These are phyloP conservation scores for Vireo griseus DNA, from an alignment of 2,797 vertebrate species.

Conservation along the genomic window DNA sequence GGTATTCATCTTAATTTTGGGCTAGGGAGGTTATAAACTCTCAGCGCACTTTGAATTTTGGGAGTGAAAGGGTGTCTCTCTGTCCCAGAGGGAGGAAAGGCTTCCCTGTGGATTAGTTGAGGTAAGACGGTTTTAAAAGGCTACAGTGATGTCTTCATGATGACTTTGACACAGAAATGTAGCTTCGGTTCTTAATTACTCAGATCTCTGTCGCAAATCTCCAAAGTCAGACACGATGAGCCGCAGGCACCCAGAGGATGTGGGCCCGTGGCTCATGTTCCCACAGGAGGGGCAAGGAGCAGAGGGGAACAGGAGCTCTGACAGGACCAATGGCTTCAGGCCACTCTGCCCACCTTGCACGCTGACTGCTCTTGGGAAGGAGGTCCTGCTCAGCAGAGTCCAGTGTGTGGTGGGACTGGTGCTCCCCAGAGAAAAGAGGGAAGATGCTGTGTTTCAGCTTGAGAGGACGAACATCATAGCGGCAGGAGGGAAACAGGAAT, in stretches of 20 bases:
- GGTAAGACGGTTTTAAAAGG: neutral
- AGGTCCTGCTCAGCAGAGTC: neutral
- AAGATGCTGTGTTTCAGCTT: neutral
- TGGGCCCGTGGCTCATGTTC: neutral
- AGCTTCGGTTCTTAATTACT: conserved; percentile 13
- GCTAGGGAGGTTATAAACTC: neutral
- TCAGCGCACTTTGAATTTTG: neutral
- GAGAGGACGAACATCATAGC: neutral
- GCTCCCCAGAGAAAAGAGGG: neutral
- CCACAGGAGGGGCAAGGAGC: neutral
- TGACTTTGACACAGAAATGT: conserved; percentile 6
- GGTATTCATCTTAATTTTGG: neutral
- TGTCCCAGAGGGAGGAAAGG: neutral
- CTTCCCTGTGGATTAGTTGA: neutral
- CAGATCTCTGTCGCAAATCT: neutral
- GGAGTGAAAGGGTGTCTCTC: neutral
- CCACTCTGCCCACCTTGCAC: too few relatives aligned
- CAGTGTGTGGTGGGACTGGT: rapidly evolving
- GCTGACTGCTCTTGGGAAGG: neutral
- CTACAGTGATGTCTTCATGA: neutral
- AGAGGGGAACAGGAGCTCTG: neutral
- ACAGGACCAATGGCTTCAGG: neutral
- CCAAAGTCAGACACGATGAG: neutral
- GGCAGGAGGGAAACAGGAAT: neutral
- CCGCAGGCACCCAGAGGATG: neutral